A percentile compares a stretch with the other conserved stretches of the same genome.
Evolutionary conservation across 2,113 vertebrate species (phyloP).

Genomic region (Gorsachius goisagi): DNA sequence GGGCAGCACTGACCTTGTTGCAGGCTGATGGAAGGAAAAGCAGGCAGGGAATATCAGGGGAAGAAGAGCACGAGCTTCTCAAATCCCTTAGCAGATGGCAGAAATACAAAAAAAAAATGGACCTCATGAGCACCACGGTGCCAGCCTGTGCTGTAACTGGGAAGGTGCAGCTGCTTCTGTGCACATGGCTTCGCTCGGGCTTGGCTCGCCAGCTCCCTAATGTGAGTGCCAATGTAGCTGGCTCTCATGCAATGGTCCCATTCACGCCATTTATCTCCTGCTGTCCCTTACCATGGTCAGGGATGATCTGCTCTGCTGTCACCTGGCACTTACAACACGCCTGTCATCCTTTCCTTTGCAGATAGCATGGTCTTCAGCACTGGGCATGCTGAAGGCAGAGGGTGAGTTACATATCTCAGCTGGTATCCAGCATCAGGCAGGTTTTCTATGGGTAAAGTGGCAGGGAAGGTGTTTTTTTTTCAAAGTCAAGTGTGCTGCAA

Average conservation of each 20-base stretch:
- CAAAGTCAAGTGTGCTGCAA: background rate
- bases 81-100: background rate
- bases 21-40: background rate
- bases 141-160: background rate
- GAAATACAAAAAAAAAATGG: background rate
- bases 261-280: background rate
- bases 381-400: background rate
- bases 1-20: background rate
- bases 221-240: background rate
- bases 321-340: background rate
- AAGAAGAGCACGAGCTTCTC: background rate
- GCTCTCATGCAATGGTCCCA: background rate
- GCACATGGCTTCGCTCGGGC: background rate
- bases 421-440: background rate
- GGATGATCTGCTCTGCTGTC: background rate
- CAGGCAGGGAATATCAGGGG: background rate
- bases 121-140: background rate
- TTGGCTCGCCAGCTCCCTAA: background rate
- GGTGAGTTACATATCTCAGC: fast-evolving
- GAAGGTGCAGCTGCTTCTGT: background rate
- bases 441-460: background rate
- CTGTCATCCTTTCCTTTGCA: background rate
- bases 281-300: background rate
- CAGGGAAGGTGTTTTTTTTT: background rate
- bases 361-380: background rate